Evolutionary conservation across 2,113 vertebrate genomes (phyloP).

Genomic region (Helogale parvula): DNA sequence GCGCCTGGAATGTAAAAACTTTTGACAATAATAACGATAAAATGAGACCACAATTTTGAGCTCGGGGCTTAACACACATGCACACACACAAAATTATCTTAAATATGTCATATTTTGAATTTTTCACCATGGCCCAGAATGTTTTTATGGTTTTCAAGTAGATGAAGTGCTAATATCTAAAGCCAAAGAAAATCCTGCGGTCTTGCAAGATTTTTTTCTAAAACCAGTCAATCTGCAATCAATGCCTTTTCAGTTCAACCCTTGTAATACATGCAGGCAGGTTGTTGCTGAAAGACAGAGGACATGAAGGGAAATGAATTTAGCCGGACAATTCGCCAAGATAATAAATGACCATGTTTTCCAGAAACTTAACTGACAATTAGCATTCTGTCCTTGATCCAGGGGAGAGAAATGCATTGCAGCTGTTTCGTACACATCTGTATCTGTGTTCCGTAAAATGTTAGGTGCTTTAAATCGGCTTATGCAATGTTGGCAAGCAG

Average conservation of each 20-base stretch:
- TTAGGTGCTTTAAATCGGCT: background rate
- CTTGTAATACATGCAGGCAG: background rate
- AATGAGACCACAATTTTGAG: background rate
- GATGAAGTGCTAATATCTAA: background rate
- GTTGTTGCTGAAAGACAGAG: background rate
- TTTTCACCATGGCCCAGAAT: background rate
- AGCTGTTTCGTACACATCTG: background rate
- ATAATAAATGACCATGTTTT: background rate
- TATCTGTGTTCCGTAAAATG: background rate
- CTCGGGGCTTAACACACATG: background rate
- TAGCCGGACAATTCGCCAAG: background rate
- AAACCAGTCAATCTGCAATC: background rate
- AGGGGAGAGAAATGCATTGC: background rate
- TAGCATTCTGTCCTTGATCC: background rate
- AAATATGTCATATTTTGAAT: background rate
- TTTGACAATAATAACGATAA: background rate
- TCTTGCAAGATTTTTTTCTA: conserved; percentile 15
- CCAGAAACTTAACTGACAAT: background rate
- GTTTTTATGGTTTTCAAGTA: background rate
- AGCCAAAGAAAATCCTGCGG: conserved; percentile 27
- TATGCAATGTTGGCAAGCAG: background rate
- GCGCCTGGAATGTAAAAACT: background rate
- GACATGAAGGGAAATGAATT: conserved; percentile 10
- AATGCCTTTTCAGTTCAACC: background rate
- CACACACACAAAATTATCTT: background rate